Evolutionary conservation across 2,888 invertebrate genomes (phyloP), one percentile per base, ranked within the genome.

Genomic region (Flexamia atlantica): DNA sequence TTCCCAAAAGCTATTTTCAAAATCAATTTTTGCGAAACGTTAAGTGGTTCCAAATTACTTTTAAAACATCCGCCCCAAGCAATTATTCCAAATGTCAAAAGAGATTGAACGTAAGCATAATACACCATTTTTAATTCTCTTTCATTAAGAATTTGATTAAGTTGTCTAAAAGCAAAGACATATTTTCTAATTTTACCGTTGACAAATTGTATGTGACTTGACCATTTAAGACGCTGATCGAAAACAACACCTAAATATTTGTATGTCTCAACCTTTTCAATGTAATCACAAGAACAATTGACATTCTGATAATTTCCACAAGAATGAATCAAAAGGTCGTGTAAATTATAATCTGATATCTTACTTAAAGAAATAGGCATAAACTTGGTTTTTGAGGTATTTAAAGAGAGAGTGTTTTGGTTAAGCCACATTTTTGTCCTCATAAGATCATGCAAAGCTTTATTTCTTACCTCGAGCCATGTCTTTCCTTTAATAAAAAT

Each of bases 391-490:
- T 80, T 82, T 10, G 64, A 68, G 23, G 60, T 64, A 36, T 68
- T 68, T 36, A 64, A 70, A n/a, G 82, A 72, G 42, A 82, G 50
- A 10, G 50, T 50, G 50, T 82, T 46, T 53, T 82, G 82, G 40
- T 82, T 53, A 46, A 82, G 46, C 72, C 82, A 72, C 28, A 17
- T 82, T 50, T 70, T 82, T 1, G 42, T 46, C 3, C 7, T 12
- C 46, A 46, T 46, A 3, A 46, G 46, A 17, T 46, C 50, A 17
- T 46, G 46, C n/a, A 46, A 4, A 17, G 46, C 46, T 46, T 36
- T 36, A 36, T 36, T 9, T 7, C 36, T 28, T 10, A 60, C 74
- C 30, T 83, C 74, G 14, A n/a, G 36, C 74, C 83, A 83, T 3
- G 30, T 50, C 42, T 74, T 53, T n/a, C 64, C 83, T 50, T 42